These are phyloP conservation scores for Ascaphus truei DNA, from an alignment of 2,113 vertebrate genomes.

Conservation along the genomic window DNA sequence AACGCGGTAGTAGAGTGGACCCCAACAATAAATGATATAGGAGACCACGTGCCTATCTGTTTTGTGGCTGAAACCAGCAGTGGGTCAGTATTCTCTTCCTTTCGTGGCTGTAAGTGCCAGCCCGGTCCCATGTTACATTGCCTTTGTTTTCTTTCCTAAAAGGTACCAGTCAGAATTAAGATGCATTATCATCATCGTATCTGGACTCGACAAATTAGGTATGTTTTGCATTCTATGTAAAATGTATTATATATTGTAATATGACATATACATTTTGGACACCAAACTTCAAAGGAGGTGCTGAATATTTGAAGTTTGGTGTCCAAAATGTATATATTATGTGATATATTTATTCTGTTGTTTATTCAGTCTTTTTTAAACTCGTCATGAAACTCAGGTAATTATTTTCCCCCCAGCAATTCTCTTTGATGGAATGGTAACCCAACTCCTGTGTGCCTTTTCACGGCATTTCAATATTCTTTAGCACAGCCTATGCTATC, in stretches of 20 bases:
- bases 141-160: too few species aligned
- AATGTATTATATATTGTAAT: not conserved
- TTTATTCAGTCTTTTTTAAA: not conserved
- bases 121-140: too few species aligned
- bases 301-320: too few species aligned
- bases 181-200: constrained; percentile 48
- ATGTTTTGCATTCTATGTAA: not conserved
- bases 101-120: too few species aligned
- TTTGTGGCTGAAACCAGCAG: constrained; percentile 57
- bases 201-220: not conserved
- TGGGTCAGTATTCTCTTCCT: constrained; percentile 39
- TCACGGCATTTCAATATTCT: too few species aligned
- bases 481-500: too few species aligned
- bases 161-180: constrained; percentile 59
- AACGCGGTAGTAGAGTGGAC: constrained; percentile 52
- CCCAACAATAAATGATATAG: constrained; percentile 37
- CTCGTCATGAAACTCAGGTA: too few species aligned
- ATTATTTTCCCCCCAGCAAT: too few species aligned
- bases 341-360: too few species aligned
- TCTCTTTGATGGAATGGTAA: too few species aligned
- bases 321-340: not conserved
- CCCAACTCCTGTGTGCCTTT: too few species aligned
- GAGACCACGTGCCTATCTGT: constrained; percentile 51
- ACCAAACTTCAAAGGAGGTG: too few species aligned
- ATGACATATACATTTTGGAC: not conserved